A percentile compares a stretch with the other conserved stretches of the same genome.
Conservation (phyloP, 2,113 vertebrate genomes). For the Pantherophis guttatus region DNA sequence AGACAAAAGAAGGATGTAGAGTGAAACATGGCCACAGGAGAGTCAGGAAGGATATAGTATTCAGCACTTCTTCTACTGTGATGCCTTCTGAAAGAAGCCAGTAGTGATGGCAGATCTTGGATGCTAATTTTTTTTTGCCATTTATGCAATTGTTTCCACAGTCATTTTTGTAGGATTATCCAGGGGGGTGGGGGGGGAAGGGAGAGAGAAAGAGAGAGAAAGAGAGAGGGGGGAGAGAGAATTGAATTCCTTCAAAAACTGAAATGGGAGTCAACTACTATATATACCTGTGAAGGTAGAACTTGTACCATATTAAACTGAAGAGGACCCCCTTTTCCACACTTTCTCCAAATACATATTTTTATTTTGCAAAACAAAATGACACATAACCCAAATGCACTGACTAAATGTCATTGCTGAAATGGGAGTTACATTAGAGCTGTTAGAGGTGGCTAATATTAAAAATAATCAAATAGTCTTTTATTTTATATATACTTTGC, state of each 20-base stretch:
- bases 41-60: background rate
- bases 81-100: background rate
- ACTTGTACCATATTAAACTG: background rate
- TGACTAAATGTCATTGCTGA: background rate
- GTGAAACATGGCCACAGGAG: background rate
- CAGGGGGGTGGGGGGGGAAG: accelerated
- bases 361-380: background rate
- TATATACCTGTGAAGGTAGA: background rate
- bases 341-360: background rate
- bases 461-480: background rate
- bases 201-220: background rate
- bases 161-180: background rate
- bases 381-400: background rate
- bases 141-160: background rate
- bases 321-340: background rate
- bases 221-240: background rate
- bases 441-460: background rate
- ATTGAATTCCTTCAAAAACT: background rate
- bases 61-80: background rate
- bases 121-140: background rate
- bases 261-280: background rate
- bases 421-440: background rate
- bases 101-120: background rate
- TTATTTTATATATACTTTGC: background rate
- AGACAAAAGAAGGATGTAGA: background rate